These are phyloP conservation scores for Gymnoscopelus microlampas DNA, from an alignment of 2,797 vertebrate species.

Conservation along the genomic window DNA sequence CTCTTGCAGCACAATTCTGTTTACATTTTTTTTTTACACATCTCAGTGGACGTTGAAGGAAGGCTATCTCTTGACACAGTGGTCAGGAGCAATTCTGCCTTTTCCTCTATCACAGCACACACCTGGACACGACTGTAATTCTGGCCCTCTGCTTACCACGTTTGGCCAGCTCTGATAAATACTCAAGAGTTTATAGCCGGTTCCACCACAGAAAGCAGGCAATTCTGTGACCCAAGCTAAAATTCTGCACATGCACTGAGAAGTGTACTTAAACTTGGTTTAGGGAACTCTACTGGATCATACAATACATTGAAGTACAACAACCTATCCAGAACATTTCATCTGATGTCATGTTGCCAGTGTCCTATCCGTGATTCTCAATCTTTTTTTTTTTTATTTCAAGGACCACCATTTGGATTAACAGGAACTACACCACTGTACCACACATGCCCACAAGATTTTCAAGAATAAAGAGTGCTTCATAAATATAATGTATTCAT, in stretches of 20 bases:
- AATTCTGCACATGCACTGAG: conserved; percentile 50
- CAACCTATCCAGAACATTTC: background rate
- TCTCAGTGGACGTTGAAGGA: conserved; percentile 30
- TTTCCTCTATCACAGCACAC: conserved; percentile 62
- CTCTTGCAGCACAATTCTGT: conserved; percentile 32
- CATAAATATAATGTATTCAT: too few species aligned
- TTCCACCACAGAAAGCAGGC: conserved; percentile 72
- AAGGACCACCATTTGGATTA: background rate
- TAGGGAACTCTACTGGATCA: conserved; percentile 45
- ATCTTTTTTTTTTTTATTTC: background rate
- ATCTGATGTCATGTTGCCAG: background rate
- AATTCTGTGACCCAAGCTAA: conserved; percentile 55
- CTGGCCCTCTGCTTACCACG: conserved; percentile 54
- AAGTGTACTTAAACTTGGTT: conserved; percentile 53
- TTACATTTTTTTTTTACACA: conserved; percentile 21
- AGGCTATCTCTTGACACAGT: conserved; percentile 9
- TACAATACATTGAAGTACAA: conserved; percentile 24
- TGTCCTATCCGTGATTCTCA: background rate
- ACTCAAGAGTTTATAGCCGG: conserved; percentile 53
- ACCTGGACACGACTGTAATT: conserved; percentile 56
- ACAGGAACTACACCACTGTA: too few species aligned
- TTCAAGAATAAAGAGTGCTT: too few species aligned
- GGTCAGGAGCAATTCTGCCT: conserved; percentile 26
- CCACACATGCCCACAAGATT: too few species aligned
- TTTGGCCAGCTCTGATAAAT: conserved; percentile 62